phyloP scores from a whole-genome alignment of 2,888 invertebrate species.

The Sarcophaga carnaria region DNA sequence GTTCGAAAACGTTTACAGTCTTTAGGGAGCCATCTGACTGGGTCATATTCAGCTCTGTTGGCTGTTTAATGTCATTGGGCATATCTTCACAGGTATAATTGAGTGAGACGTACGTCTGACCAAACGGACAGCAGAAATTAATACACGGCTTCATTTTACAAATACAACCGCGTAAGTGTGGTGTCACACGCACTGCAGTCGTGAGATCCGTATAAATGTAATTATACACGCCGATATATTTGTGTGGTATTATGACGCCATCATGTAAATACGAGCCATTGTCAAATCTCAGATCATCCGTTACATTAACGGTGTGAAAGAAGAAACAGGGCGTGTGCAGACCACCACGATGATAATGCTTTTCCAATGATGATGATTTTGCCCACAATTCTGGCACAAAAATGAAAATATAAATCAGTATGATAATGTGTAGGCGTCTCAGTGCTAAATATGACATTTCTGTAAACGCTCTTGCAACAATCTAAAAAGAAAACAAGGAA shows the following conservation, averaged over 20 bases:
- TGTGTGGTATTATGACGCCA: conserved; percentile 76
- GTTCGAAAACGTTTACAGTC: conserved; percentile 70
- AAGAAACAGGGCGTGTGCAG: conserved; percentile 78
- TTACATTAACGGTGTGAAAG: conserved; percentile 79
- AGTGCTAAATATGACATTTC: conserved; percentile 41
- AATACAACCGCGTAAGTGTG: conserved; percentile 79
- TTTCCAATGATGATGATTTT: conserved; percentile 44
- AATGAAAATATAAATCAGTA: conserved; percentile 52
- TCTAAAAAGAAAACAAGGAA: conserved; percentile 27
- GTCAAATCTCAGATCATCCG: conserved; percentile 72
- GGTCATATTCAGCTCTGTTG: conserved; percentile 75
- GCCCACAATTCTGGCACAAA: conserved; percentile 62
- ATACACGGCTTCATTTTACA: conserved; percentile 80
- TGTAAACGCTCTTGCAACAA: too few species aligned
- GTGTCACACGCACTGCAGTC: conserved; percentile 73
- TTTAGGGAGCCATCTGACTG: conserved; percentile 65
- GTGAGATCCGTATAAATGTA: conserved; percentile 75
- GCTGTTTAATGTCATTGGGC: conserved; percentile 72
- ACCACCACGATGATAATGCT: conserved; percentile 74
- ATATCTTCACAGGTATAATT: conserved; percentile 70
- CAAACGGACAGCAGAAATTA: conserved; percentile 79
- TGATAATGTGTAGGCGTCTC: conserved; percentile 29
- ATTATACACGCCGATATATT: conserved; percentile 76
- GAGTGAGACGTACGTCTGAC: conserved; percentile 72
- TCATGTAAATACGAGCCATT: conserved; percentile 79